These are phyloP conservation scores for Blastomussa wellsi DNA, from an alignment of 92 coral and sea anemone genomes.

Conservation along the genomic window DNA sequence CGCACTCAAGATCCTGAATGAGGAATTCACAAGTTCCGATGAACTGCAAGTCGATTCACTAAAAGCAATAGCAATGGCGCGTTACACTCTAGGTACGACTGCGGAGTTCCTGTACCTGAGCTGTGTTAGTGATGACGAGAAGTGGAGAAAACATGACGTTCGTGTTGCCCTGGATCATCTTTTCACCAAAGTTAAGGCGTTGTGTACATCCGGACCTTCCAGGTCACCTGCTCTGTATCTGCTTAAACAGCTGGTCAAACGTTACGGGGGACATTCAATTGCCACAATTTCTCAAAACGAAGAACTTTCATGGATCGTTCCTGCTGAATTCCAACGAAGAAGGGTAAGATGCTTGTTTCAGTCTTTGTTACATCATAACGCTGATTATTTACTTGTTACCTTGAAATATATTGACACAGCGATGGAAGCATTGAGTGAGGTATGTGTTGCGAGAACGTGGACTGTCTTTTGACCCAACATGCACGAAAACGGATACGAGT, in stretches of 20 bases:
- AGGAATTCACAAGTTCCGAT: constrained; percentile 18
- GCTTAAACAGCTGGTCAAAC: constrained; percentile 69
- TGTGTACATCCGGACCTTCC: constrained; percentile 38
- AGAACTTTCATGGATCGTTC: constrained; percentile 67
- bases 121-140: constrained; percentile 36
- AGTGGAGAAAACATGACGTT: constrained; percentile 18
- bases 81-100: constrained; percentile 47
- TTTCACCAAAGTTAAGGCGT: constrained; percentile 35
- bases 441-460: too few relatives aligned
- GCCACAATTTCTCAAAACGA: constrained; percentile 39
- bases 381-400: too few relatives aligned
- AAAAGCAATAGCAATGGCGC: constrained; percentile 62
- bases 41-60: constrained; percentile 49
- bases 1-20: not conserved
- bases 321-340: constrained; percentile 36
- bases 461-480: too few relatives aligned
- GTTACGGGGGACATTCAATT: constrained; percentile 65
- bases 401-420: too few relatives aligned
- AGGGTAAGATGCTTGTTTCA: not conserved
- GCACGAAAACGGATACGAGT: too few relatives aligned
- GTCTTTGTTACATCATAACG: not conserved
- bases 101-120: constrained; percentile 64
- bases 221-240: constrained; percentile 59
- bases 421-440: too few relatives aligned
- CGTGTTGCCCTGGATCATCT: constrained; percentile 31